These are phyloP conservation scores for Poecilia latipinna DNA, from an alignment of 2,113 vertebrate genomes.

Conservation along the genomic window DNA sequence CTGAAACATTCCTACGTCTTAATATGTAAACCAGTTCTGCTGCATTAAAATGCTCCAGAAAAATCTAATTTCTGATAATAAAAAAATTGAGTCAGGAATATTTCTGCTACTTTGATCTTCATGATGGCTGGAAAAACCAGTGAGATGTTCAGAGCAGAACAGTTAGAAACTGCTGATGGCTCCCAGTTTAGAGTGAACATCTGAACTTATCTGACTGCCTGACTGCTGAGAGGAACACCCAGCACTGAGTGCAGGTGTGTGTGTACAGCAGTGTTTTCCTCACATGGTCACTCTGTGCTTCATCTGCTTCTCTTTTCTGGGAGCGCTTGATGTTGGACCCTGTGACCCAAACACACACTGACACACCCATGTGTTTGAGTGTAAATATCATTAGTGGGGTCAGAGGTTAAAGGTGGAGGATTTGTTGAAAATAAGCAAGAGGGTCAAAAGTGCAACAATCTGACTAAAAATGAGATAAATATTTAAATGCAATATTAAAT, in stretches of 20 bases:
- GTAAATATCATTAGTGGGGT: slow-evolving; percentile 33
- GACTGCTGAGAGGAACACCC: slow-evolving; percentile 45
- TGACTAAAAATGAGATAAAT: background rate
- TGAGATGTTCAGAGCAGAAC: background rate
- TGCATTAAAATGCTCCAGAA: background rate
- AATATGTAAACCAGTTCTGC: background rate
- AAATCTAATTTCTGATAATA: fast-evolving
- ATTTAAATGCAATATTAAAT: no score
- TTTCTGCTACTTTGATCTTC: background rate
- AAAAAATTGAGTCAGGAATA: background rate
- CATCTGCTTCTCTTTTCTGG: slow-evolving; percentile 75
- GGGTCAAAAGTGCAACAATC: background rate
- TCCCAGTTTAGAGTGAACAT: background rate
- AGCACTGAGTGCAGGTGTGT: slow-evolving; percentile 26
- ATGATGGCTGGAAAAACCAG: background rate
- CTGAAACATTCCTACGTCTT: background rate
- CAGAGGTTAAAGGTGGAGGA: slow-evolving; percentile 42
- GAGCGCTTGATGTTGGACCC: slow-evolving; percentile 64
- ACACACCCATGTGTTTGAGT: slow-evolving; percentile 14
- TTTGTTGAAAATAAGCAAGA: slow-evolving; percentile 26
- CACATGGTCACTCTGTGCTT: slow-evolving; percentile 59
- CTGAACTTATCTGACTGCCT: slow-evolving; percentile 31
- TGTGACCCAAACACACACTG: slow-evolving; percentile 28
- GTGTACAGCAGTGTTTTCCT: slow-evolving; percentile 54
- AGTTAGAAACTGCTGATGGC: slow-evolving; percentile 8